Conservation (phyloP, 2,113 vertebrate species). For the Heloderma charlesbogerti region DNA sequence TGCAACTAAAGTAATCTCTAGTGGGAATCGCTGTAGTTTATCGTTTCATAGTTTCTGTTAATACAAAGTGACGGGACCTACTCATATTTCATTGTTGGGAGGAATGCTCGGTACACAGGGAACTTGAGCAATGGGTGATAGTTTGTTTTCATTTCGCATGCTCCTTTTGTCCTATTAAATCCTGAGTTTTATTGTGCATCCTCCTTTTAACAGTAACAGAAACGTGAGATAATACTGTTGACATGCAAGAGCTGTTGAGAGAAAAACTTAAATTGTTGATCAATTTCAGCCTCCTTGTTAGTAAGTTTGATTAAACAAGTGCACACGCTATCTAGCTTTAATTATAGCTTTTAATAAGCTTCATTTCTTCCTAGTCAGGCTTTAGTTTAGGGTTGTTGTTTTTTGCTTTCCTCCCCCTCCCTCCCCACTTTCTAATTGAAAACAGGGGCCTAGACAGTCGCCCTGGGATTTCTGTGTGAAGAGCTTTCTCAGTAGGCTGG, state of each 20-base stretch:
- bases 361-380: conserved; percentile 62
- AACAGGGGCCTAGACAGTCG: conserved; percentile 36
- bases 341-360: conserved; percentile 77
- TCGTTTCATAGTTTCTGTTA: conserved; percentile 41
- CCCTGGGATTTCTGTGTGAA: neutral
- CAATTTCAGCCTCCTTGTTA: conserved; percentile 70
- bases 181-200: conserved; percentile 24
- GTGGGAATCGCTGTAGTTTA: neutral
- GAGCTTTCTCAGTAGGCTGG: neutral
- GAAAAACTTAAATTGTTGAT: conserved; percentile 68
- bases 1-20: conserved; percentile 46
- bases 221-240: conserved; percentile 36
- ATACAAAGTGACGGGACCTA: neutral
- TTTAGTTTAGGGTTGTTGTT: conserved; percentile 58
- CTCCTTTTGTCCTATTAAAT: conserved; percentile 36
- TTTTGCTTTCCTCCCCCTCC: conserved; percentile 3
- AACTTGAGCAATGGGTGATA: neutral
- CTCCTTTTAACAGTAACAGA: conserved; percentile 27
- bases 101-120: conserved; percentile 26
- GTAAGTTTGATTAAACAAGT: conserved; percentile 76
- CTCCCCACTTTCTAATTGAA: conserved; percentile 9
- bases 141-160: conserved; percentile 33
- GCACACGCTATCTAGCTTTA: conserved; percentile 61
- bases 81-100: conserved; percentile 32
- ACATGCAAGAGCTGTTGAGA: conserved; percentile 56